Base-by-base conservation (phyloP, 2,113 vertebrate species). In the Tympanuchus pallidicinctus region DNA sequence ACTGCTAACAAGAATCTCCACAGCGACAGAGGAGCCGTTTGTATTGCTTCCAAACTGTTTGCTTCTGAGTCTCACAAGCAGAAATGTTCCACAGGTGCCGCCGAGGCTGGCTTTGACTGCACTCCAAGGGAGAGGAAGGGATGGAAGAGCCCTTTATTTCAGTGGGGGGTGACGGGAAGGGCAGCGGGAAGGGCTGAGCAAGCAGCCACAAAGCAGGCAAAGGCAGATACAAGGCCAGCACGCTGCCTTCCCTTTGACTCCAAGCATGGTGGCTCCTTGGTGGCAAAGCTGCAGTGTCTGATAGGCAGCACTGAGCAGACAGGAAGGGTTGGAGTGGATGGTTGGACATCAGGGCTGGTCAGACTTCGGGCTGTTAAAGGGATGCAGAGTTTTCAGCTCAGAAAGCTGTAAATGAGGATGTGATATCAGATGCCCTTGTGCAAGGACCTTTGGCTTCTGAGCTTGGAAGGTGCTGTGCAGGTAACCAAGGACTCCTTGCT, bases 41-140 rank as follows among this genome's bases (percentile, higher is more conserved):
- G 89, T 95, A 32, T 64, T n/a, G 0, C 12, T 63, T 96, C 89
- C 95, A 96, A 61, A 81, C 67, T 0, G 22, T 70, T 87, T 21
- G 60, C 86, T 85, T 83, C 80, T 61, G 69, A 96, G 75, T 50
- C 65, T 89, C 60, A 42, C 64, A 36, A 89, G 82, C 47, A 27
- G 57, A 82, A 92, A 70, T 67, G 75, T 71, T 82, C 54, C 9
- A 76, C 72, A 91, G 89, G 91, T 92, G 96, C 85, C 78, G 25
- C 82, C 0, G 2, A 65, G 78, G 42, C 75, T 70, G 63, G 28
- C 45, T 88, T 89, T 85, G 75, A 95, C 85, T 3, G 1, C 43
- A 72, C 82, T 94, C 89, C 94, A 78, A 86, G 91, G 82, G 85
- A 88, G 88, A 96, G 92, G 94, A 90, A 80, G 87, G 73, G 84